Percentiles rank a stretch among this genome's conserved stretches.
Conservation (phyloP, 2,888 invertebrate species). For the Drosophila ezoana region DNA sequence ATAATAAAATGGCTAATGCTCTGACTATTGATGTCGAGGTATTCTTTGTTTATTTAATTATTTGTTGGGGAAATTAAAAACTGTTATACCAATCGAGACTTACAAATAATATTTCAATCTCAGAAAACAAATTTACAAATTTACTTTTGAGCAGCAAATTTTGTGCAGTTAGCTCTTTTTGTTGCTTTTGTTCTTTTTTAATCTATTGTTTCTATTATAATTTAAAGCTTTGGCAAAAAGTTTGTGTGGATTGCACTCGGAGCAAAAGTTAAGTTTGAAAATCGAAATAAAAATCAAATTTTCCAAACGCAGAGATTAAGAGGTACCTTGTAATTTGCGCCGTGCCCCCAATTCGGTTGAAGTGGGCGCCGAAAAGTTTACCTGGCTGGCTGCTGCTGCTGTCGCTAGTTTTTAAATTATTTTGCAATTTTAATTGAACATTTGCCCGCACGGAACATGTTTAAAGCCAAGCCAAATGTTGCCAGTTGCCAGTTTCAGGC, state of each 20-base stretch:
- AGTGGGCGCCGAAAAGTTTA: conserved; percentile 56
- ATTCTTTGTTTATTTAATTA: neutral
- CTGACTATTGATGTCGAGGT: too few relatives aligned
- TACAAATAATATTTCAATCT: neutral
- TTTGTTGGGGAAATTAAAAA: neutral
- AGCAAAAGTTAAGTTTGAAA: conserved; percentile 26
- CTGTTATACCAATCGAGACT: neutral
- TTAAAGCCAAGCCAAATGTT: conserved; percentile 57
- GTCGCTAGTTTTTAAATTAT: conserved; percentile 66
- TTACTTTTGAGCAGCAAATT: conserved; percentile 19
- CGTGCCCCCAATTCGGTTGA: conserved; percentile 40
- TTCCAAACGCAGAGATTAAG: conserved; percentile 10
- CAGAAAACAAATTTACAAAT: conserved; percentile 16
- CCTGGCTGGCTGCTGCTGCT: conserved; percentile 34
- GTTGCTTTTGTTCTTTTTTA: neutral
- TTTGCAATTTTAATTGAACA: conserved; percentile 71
- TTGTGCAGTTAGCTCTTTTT: conserved; percentile 4
- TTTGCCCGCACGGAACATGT: conserved; percentile 33
- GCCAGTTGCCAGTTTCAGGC: conserved; percentile 33
- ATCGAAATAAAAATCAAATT: conserved; percentile 38
- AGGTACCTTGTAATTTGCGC: conserved; percentile 25
- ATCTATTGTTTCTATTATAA: conserved; percentile 47
- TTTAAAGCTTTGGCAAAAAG: conserved; percentile 42
- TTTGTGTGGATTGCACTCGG: conserved; percentile 12
- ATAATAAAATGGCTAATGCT: too few relatives aligned